phyloP scores from a whole-genome alignment of 30 jellyfish, hydroid and myxozoan species.

The Cassiopea xamachana region DNA sequence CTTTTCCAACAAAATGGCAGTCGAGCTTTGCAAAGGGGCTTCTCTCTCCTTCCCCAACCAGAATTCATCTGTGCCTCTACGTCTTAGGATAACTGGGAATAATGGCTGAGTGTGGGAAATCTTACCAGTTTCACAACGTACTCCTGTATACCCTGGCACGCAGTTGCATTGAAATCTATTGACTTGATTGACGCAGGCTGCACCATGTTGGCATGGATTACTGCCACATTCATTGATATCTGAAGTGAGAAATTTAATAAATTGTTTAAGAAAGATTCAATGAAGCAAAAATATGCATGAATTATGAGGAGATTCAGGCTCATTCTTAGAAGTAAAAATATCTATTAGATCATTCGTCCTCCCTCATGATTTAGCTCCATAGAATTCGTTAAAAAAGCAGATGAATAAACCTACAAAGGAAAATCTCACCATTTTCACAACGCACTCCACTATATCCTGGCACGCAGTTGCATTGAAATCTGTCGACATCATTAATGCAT shows the following conservation, averaged over 20 bases:
- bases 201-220: conserved; percentile 65
- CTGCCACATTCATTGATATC: conserved; percentile 70
- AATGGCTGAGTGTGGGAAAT: no score
- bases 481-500: neutral
- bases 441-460: neutral
- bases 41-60: neutral
- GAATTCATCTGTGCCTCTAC: no score
- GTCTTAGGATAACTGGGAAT: neutral
- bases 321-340: no score
- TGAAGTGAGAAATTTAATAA: no score
- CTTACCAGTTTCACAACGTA: conserved; percentile 38
- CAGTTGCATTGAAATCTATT: conserved; percentile 53
- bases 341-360: no score
- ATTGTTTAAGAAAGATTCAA: no score
- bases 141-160: conserved; percentile 53
- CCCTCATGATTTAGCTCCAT: no score
- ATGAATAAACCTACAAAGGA: no score
- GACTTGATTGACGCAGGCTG: conserved; percentile 17
- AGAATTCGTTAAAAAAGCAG: no score
- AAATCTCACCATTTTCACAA: neutral
- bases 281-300: no score
- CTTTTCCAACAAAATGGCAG: neutral
- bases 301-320: no score
- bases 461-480: neutral
- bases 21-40: neutral